These are phyloP conservation scores for Drosophila burlai DNA, from an alignment of 1,140 invertebrate species.

Conservation along the genomic window DNA sequence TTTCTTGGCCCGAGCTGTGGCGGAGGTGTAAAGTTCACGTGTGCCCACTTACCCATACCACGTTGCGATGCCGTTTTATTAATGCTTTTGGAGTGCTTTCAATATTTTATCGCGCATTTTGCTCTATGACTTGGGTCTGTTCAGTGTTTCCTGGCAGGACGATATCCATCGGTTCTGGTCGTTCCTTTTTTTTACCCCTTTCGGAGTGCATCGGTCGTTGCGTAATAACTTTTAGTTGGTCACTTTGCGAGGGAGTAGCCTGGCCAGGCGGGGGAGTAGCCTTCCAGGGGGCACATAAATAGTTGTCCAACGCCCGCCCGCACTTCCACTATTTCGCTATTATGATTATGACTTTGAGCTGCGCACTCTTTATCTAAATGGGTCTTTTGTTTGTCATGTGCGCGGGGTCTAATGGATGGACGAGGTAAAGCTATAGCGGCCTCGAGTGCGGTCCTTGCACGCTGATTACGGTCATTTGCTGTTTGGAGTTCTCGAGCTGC, in stretches of 20 bases:
- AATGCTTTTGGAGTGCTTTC: constrained; percentile 83
- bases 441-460: constrained; percentile 12
- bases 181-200: constrained; percentile 42
- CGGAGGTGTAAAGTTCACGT: constrained; percentile 80
- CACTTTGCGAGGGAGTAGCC: constrained; percentile 36
- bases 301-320: constrained; percentile 42
- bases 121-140: constrained; percentile 53
- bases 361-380: constrained; percentile 77
- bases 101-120: constrained; percentile 79
- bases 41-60: constrained; percentile 75
- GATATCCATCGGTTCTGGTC: constrained; percentile 57
- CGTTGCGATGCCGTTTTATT: constrained; percentile 60
- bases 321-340: constrained; percentile 38
- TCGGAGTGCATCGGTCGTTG: constrained; percentile 69
- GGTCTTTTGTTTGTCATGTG: constrained; percentile 73
- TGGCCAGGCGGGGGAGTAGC: background rate
- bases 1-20: constrained; percentile 31
- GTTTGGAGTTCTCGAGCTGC: constrained; percentile 28
- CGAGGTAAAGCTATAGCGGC: constrained; percentile 48
- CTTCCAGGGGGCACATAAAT: constrained; percentile 54
- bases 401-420: constrained; percentile 64
- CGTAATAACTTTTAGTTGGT: constrained; percentile 79
- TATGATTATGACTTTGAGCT: constrained; percentile 76
- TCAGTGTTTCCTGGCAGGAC: constrained; percentile 37
- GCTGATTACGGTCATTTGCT: constrained; percentile 63